Conservation (phyloP, 1,140 invertebrate species). For the Pomphorhynchus laevis region DNA sequence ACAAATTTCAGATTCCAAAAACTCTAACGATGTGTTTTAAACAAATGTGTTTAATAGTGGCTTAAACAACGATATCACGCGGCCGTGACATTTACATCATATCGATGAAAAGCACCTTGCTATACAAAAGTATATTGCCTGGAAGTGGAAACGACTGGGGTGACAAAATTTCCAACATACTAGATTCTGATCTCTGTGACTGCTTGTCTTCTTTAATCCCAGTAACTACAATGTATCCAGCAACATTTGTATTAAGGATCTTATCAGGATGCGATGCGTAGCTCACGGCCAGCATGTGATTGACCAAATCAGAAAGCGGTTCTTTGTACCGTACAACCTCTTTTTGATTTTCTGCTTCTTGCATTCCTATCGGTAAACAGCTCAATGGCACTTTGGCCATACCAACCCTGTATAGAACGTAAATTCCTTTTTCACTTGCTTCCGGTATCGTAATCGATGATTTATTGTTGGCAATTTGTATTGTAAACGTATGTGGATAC, state of each 20-base stretch:
- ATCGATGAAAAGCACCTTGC: conserved; percentile 16
- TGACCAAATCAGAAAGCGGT: conserved; percentile 34
- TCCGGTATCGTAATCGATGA: conserved; percentile 85
- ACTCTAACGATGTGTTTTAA: too few relatives aligned
- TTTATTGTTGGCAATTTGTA: conserved; percentile 30
- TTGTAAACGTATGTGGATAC: conserved; percentile 30
- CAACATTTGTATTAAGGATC: conserved; percentile 46
- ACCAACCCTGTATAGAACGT: conserved; percentile 3
- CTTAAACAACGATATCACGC: too few relatives aligned
- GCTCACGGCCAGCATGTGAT: conserved; percentile 48
- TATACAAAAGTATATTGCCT: conserved; percentile 22
- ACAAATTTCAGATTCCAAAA: too few relatives aligned
- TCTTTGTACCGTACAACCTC: conserved; percentile 18
- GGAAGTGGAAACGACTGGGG: conserved; percentile 59
- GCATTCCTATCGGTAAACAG: conserved; percentile 73
- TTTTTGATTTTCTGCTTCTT: conserved; percentile 38
- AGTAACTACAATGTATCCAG: conserved; percentile 67
- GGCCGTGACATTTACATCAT: too few relatives aligned
- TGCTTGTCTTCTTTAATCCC: too few relatives aligned
- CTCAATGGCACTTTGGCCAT: conserved; percentile 57
- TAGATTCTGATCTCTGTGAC: conserved; percentile 47
- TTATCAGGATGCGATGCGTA: conserved; percentile 28
- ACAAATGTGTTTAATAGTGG: too few relatives aligned
- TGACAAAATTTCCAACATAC: conserved; percentile 47
- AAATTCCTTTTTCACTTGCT: conserved; percentile 13